Percentiles rank a stretch among this genome's conserved stretches.
These are phyloP conservation scores for Hyposmocoma kahamanoa DNA, from an alignment of 1,140 invertebrate species.

Conservation along the genomic window DNA sequence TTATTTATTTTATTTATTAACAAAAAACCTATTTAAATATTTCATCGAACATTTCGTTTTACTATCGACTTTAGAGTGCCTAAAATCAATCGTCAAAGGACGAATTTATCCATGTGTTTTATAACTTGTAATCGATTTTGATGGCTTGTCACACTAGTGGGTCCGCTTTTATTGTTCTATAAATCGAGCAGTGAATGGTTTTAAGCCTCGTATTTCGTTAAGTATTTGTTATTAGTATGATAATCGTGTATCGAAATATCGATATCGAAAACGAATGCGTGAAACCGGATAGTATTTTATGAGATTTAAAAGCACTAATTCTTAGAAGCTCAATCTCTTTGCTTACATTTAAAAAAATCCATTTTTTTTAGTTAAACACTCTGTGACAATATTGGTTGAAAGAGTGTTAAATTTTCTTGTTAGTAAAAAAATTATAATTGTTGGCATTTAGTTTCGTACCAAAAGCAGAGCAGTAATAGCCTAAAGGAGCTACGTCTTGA, in stretches of 20 bases:
- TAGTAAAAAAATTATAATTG: not conserved
- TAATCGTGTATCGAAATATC: conserved; percentile 21
- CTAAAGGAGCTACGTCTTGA: too few relatives aligned
- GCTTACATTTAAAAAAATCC: too few relatives aligned
- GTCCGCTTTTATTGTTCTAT: conserved; percentile 21
- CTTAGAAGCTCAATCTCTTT: too few relatives aligned
- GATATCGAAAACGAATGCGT: conserved; percentile 20
- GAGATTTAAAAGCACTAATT: too few relatives aligned
- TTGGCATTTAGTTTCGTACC: not conserved
- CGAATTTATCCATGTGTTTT: not conserved
- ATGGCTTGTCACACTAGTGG: conserved; percentile 27
- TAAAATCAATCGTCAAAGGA: not conserved
- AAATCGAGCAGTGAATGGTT: conserved; percentile 14
- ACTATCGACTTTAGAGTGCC: not conserved
- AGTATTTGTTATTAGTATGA: conserved; percentile 19
- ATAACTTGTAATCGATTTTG: conserved; percentile 18
- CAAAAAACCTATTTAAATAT: conserved; percentile 46
- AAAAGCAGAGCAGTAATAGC: too few relatives aligned
- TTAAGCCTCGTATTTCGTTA: conserved; percentile 11
- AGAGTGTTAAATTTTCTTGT: not conserved
- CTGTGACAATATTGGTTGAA: not conserved
- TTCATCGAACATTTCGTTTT: conserved; percentile 40
- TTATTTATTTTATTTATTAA: conserved; percentile 36
- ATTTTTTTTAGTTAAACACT: too few relatives aligned
- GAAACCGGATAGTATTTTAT: conserved; percentile 10